Base-by-base conservation (phyloP, 2,113 vertebrate genomes). In the Coregonus clupeaformis region DNA sequence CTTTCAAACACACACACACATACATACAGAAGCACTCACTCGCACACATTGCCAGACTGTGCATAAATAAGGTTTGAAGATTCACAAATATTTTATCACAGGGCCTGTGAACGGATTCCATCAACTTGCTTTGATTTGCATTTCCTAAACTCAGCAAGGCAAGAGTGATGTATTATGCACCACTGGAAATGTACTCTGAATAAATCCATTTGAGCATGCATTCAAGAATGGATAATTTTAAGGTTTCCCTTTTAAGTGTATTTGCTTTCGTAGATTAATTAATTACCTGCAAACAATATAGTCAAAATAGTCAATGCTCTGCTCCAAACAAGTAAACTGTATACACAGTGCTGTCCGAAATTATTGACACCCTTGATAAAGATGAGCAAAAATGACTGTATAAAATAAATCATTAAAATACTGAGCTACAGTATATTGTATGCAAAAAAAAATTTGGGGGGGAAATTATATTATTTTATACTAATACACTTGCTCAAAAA, bases 71-170 rank as follows among this genome's bases (percentile, higher is more conserved):
- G 77, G 76, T 83, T 82, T 78, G 75, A 83, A 57, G 75, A 87
- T 84, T 80, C 79, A 77, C 76, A 89, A 88, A 89, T 87, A 86
- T 88, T 88, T 87, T 83, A 82, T 74, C 42, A 78, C 71, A 47
- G 16, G 77, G 76, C 25, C 74, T n/a, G 75, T 55, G 84, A 80
- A 88, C 76, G 81, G 81, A 84, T 84, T 88, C 78, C 83, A 78
- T 88, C 86, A 89, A 82, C 80, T 85, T 68, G 77, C 71, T 79
- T 55, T 79, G 65, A 91, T 90, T 90, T 89, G 85, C 87, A 90
- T 90, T 84, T 86, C 80, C 86, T 83, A 85, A 89, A 85, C 81
- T 79, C 36, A 42, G 36, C 36, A 11, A 80, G 85, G 68, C 79
- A 71, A 79, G 71, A 3, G 18, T 64, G 22, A 85, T 89, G 84